Evolutionary conservation across 2,113 vertebrate genomes (phyloP), one percentile per base, ranked within the genome.

Genomic region (Gymnogyps californianus): DNA sequence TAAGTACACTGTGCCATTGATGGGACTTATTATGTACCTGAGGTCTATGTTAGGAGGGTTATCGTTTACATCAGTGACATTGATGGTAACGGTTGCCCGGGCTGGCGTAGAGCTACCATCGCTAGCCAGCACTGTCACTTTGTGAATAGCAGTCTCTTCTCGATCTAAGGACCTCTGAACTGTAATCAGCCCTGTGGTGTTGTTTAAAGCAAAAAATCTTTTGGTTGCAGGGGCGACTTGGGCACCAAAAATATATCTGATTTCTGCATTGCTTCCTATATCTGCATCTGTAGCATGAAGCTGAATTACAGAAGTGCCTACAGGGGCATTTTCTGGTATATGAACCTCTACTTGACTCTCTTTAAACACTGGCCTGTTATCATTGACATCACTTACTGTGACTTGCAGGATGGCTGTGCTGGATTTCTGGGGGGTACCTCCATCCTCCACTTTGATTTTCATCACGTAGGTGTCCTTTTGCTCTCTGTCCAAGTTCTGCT

Each of bases 401-500:
- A 99, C 99, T 97, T 99, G 99, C 58, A 99, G 99, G 92, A 99
- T 99, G 82, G 99, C 99, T 6, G 99, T 99, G 98, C 99, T 99
- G 98, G 99, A 99, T 98, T 99, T 99, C 97, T 99, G 99, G 3
- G 99, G 99, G 34, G 97, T 99, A 52, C 99, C 99, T 71, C 99
- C 99, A 70, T 99, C 99, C 97, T 99, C 99, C 65, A 99, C 99
- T 98, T 99, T 99, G 97, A 99, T 99, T 98, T 99, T 99, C 99
- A 99, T 99, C 96, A 99, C 99, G 38, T 99, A 99, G 34, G 99
- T 99, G 81, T 99, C 99, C 97, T 99, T 99, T 98, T 99, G 99
- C 97, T 99, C 99, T 96, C 99, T 98, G 97, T 99, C 99, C 98
- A 99, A 98, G 98, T 99, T 99, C 97, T 99, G 99, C 97, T 99